Base-by-base conservation (phyloP, 2,888 invertebrate species). In the Toxonevra muliebris region DNA sequence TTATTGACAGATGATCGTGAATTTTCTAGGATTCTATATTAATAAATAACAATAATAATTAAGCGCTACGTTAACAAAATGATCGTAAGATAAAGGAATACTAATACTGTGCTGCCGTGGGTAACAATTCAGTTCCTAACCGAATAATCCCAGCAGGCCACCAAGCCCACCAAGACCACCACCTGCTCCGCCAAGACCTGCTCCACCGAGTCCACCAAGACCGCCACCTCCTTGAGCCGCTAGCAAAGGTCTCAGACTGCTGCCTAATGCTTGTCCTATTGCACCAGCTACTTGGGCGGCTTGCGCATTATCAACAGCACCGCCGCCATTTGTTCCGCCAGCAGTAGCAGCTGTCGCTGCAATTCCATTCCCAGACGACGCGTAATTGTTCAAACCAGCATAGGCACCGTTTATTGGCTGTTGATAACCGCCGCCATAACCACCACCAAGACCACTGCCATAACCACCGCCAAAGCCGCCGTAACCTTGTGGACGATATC, bases 211-310 rank as follows among this genome's bases (percentile, higher is more conserved):
- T 53, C 11, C 53, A 15, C 13, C 13, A 17, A 67, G 48, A 13
- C 68, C 67, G 1, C 71, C 74, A 17, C 65, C 76, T 0, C 76
- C 76, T 2, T 76, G 80, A 52, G 61, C 62, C 15, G 74, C 73
- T 4, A 81, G 53, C 15, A 81, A 70, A 0, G 82, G 81, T 11
- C 82, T 75, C 10, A 81, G 62, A 54, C 79, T 74, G 52, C 74
- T 76, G 11, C 81, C 81, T 19, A 81, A 69, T 0, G 80, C 82
- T 64, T 81, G 82, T 0, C 81, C 81, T 55, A 81, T 30, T 0
- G 76, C 71, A 13, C 76, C 80, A 0, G 82, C 81, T 8, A 81
- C 20, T 63, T 81, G 82, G 0, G 80, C 75, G 1, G 82, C 76
- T 61, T 75, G 73, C 3, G 64, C 60, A n/a, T 57, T 65, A 54